These are phyloP conservation scores for Trematocara unimaculatum DNA, from an alignment of 2,113 vertebrate genomes.

Conservation along the genomic window DNA sequence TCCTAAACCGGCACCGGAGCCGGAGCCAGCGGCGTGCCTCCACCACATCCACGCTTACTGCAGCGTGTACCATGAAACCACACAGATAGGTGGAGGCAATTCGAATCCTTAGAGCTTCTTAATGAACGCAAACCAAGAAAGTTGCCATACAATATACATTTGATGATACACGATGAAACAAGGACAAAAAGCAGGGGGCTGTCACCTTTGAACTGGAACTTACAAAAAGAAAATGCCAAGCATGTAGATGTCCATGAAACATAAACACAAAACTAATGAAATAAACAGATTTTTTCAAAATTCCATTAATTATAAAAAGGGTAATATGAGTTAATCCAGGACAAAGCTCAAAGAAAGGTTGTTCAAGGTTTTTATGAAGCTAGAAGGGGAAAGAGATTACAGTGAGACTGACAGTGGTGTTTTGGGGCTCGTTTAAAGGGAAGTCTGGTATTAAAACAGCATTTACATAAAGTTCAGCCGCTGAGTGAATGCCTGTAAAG, in stretches of 20 bases:
- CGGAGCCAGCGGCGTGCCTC: conserved; percentile 1
- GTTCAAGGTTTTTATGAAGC: neutral
- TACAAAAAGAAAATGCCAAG: neutral
- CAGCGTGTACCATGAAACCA: neutral
- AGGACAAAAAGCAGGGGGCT: neutral
- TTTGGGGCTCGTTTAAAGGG: neutral
- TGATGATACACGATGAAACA: neutral
- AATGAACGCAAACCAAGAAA: neutral
- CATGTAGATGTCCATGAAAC: neutral
- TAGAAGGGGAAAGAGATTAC: neutral
- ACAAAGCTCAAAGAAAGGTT: neutral
- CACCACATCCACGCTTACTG: neutral
- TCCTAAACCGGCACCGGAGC: conserved; percentile 21
- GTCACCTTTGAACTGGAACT: neutral
- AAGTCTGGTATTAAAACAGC: neutral
- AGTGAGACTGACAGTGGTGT: neutral
- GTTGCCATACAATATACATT: neutral
- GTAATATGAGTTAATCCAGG: neutral
- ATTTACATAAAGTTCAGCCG: neutral
- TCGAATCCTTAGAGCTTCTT: neutral
- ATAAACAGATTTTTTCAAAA: neutral
- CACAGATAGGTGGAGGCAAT: neutral
- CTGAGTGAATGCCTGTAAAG: neutral
- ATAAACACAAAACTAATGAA: neutral
- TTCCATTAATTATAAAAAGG: neutral